Conservation (phyloP, 2,888 invertebrate species). For the Ptilodon capucinus region DNA sequence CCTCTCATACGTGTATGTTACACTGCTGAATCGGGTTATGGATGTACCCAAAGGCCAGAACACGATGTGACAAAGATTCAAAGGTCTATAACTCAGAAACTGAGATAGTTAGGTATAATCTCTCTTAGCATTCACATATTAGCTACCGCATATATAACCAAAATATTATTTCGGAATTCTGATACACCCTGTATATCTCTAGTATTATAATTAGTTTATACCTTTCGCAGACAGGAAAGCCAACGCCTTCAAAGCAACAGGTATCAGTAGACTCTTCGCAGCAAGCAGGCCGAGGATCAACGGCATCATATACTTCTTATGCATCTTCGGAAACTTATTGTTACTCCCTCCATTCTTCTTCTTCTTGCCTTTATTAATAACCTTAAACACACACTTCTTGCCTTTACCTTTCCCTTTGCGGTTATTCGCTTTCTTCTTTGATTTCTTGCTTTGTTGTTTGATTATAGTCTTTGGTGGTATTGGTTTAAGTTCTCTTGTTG, state of each 20-base stretch:
- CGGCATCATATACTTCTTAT: conserved; percentile 83
- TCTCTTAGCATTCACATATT: no score
- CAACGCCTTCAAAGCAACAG: conserved; percentile 86
- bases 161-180: no score
- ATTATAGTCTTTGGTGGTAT: conserved; percentile 6
- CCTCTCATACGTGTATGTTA: no score
- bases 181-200: no score
- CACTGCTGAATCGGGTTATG: no score
- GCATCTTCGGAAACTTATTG: conserved; percentile 45
- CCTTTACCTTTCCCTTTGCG: conserved; percentile 47
- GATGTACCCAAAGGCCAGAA: no score
- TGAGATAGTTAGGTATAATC: no score
- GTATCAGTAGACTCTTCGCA: conserved; percentile 86
- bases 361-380: conserved; percentile 46
- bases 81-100: no score
- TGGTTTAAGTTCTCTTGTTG: conserved; percentile 17
- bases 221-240: conserved; percentile 85
- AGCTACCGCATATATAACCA: no score
- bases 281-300: conserved; percentile 84
- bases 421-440: conserved; percentile 37
- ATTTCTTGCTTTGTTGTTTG: conserved; percentile 18
- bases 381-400: conserved; percentile 66
- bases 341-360: conserved; percentile 37
- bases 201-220: conserved; percentile 25
- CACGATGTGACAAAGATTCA: no score